phyloP scores from a whole-genome alignment of 1,140 invertebrate species.

The Lordiphosa mommai region DNA sequence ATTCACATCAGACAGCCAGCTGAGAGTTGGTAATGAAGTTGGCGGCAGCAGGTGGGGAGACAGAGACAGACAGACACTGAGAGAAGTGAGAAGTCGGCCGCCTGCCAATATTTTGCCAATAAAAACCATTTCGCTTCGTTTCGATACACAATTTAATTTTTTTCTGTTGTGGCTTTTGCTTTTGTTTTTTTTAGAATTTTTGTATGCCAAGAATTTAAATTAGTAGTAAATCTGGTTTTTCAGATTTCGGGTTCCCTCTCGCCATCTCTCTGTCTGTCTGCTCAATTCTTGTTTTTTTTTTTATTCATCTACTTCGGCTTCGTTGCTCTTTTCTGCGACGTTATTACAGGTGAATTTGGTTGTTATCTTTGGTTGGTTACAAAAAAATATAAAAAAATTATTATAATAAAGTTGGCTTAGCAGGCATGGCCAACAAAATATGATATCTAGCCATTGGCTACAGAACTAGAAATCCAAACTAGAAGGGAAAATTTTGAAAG shows the following conservation, averaged over 20 bases:
- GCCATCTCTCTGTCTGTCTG: constrained; percentile 6
- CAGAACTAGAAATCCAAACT: no score
- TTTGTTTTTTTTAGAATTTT: constrained; percentile 52
- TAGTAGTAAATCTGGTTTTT: constrained; percentile 76
- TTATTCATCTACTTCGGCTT: constrained; percentile 17
- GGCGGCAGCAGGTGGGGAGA: constrained; percentile 1
- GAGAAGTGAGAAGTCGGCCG: no score
- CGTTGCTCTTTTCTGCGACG: constrained; percentile 44
- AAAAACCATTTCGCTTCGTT: constrained; percentile 63
- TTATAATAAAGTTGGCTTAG: constrained; percentile 8
- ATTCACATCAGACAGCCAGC: background rate
- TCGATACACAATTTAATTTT: constrained; percentile 57
- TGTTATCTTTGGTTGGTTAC: constrained; percentile 25
- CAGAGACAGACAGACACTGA: background rate
- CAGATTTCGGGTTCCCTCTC: constrained; percentile 57
- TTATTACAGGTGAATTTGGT: constrained; percentile 57
- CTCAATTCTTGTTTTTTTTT: constrained; percentile 64
- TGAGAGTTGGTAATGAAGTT: no score
- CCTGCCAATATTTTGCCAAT: constrained; percentile 58
- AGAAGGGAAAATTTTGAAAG: no score
- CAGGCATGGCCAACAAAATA: constrained; percentile 16
- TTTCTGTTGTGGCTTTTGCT: constrained; percentile 21
- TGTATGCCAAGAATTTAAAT: constrained; percentile 77
- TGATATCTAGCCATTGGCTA: no score
- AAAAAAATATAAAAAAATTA: no score